Evolutionary conservation across 2,113 vertebrate species (phyloP), one percentile per base, ranked within the genome.

Genomic region (Arenaria interpres): DNA sequence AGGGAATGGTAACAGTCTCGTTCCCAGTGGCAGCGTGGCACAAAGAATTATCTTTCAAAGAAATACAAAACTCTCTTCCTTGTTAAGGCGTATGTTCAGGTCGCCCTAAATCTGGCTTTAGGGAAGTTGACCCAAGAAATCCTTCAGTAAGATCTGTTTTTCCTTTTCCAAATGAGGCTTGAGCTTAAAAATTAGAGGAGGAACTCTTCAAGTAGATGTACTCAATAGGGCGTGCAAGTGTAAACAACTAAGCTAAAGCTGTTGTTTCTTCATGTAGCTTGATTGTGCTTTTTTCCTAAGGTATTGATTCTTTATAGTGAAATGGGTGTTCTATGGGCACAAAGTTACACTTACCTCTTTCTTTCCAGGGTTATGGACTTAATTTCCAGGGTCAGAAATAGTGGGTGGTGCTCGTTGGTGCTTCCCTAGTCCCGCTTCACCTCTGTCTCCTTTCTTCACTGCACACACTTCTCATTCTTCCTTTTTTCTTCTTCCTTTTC

Each of bases 351-450:
- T 46, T 37, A 4, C 13, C 9, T 62, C 23, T 22, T 68, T 74
- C 14, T 66, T 76, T 46, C 27, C 24, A 60, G 39, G 46, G 17
- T n/a, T 32, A 43, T 32, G 22, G 33, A n/a, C 71, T 66, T 75
- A 4, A 75, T 53, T 68, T 63, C 30, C 45, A 77, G 41, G 53
- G 14, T 43, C 32, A 62, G 41, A 57, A 89, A 39, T 24, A 18
- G 1, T 4, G 4, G 13, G 32, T 50, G 22, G 24, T 64, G 18
- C 22, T 68, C 0, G 0, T 4, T 56, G 30, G 33, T 46, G 43
- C 4, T 59, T 77, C 32, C 35, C 6, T 57, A 15, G 11, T 30
- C 32, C 73, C 73, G 25, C 74, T 92, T 79, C 59, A 68, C 21
- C 25, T 62, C 20, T 3, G 37, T 41, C 7, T 66, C 23, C 16